A percentile compares a stretch with the other conserved stretches of the same genome.
These are phyloP conservation scores for Thamnophis elegans DNA, from an alignment of 2,797 vertebrate species.

Conservation along the genomic window DNA sequence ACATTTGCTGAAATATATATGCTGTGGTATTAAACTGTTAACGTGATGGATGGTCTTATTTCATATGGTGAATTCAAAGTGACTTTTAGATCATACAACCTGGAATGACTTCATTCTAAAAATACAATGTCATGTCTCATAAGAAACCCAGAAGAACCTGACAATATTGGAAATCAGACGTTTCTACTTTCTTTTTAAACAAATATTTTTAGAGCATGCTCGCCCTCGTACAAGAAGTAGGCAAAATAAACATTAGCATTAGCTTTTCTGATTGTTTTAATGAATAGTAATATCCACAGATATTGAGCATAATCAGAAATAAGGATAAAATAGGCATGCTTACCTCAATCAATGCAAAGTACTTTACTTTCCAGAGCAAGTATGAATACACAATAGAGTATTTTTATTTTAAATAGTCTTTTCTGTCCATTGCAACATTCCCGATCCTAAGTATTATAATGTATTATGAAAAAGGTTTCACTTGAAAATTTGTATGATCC, in stretches of 20 bases:
- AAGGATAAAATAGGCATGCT: neutral
- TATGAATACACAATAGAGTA: neutral
- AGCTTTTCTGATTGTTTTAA: neutral
- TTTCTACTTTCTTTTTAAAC: constrained; percentile 11
- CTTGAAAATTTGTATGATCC: neutral
- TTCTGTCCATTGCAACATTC: neutral
- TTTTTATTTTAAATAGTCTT: neutral
- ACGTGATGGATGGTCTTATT: constrained; percentile 93
- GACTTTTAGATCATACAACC: constrained; percentile 68
- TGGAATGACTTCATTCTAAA: constrained; percentile 55
- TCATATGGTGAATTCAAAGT: constrained; percentile 81
- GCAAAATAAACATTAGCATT: neutral
- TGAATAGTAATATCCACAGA: neutral
- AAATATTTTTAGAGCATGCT: neutral
- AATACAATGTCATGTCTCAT: constrained; percentile 34
- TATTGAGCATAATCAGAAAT: neutral
- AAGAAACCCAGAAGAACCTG: constrained; percentile 57
- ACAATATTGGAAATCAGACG: constrained; percentile 18
- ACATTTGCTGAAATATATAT: constrained; percentile 87
- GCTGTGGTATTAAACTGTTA: constrained; percentile 97
- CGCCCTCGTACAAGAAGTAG: neutral
- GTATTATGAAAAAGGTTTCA: neutral
- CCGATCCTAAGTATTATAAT: neutral
- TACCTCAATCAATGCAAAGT: neutral
- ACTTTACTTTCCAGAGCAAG: neutral